Evolutionary conservation across 2,888 invertebrate genomes (phyloP).

Genomic region (Polietes domitor): DNA sequence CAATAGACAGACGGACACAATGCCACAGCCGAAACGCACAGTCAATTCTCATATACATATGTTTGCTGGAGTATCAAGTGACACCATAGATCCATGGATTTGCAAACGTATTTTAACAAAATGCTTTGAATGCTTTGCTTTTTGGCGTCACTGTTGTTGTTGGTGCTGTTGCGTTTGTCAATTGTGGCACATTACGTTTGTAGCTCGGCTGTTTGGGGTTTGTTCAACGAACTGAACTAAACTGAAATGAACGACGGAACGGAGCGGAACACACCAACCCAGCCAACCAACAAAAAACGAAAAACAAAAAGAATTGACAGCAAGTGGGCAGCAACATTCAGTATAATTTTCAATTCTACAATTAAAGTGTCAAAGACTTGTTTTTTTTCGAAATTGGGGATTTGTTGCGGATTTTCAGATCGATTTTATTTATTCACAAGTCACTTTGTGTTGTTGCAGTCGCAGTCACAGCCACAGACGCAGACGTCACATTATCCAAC

Average conservation of each 20-base stretch:
- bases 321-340: slow-evolving; percentile 61
- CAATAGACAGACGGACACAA: neutral
- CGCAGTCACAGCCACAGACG: neutral
- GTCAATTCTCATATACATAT: neutral
- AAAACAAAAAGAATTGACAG: slow-evolving; percentile 47
- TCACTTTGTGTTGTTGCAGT: neutral
- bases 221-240: slow-evolving; percentile 16
- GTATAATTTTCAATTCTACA: slow-evolving; percentile 48
- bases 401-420: slow-evolving; percentile 44
- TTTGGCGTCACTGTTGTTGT: slow-evolving; percentile 20
- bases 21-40: neutral
- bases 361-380: slow-evolving; percentile 65
- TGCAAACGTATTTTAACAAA: slow-evolving; percentile 40
- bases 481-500: neutral
- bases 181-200: slow-evolving; percentile 32
- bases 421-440: slow-evolving; percentile 28
- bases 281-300: too few species aligned
- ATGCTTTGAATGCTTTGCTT: slow-evolving; percentile 32
- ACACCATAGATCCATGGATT: slow-evolving; percentile 40
- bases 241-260: neutral
- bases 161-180: slow-evolving; percentile 38
- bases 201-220: neutral
- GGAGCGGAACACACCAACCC: neutral
- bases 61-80: slow-evolving; percentile 49
- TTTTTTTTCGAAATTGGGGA: slow-evolving; percentile 48